phyloP scores from a whole-genome alignment of 2,113 vertebrate species.

The Lepisosteus osseus region DNA sequence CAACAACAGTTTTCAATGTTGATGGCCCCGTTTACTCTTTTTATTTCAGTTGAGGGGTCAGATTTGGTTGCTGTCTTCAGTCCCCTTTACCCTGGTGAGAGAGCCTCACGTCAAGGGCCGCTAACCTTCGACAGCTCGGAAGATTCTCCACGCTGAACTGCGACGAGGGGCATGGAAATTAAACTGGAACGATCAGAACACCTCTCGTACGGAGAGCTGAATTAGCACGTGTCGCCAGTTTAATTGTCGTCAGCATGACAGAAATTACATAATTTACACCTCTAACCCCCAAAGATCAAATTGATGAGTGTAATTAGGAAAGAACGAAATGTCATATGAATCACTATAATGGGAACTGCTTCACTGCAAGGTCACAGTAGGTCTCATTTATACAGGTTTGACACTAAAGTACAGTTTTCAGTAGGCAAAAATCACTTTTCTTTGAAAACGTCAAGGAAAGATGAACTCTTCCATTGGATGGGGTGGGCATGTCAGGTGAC shows the following conservation, averaged over 20 bases:
- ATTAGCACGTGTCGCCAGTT: constrained; percentile 56
- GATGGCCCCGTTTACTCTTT: too few relatives aligned
- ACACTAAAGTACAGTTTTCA: constrained; percentile 30
- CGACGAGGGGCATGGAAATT: constrained; percentile 51
- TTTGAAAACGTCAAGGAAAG: too few relatives aligned
- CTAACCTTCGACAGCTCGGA: not conserved
- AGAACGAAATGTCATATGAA: constrained; percentile 20
- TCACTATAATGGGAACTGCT: constrained; percentile 49
- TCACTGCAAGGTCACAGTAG: constrained; percentile 22
- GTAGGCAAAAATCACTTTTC: too few relatives aligned
- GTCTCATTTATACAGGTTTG: constrained; percentile 32
- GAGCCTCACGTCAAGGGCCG: too few relatives aligned
- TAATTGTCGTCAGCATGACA: constrained; percentile 57
- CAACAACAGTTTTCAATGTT: too few relatives aligned
- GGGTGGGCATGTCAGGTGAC: too few relatives aligned
- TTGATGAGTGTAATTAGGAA: constrained; percentile 55
- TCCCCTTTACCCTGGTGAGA: too few relatives aligned
- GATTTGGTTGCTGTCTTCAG: too few relatives aligned
- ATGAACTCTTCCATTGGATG: too few relatives aligned
- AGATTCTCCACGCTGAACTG: constrained; percentile 26
- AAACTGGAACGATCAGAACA: constrained; percentile 53
- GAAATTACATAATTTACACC: constrained; percentile 54
- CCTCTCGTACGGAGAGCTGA: constrained; percentile 45
- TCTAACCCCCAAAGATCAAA: constrained; percentile 42
- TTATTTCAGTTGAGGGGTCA: too few relatives aligned